Evolutionary conservation across 2,888 invertebrate genomes (phyloP).

Genomic region (Drosophila birchii): DNA sequence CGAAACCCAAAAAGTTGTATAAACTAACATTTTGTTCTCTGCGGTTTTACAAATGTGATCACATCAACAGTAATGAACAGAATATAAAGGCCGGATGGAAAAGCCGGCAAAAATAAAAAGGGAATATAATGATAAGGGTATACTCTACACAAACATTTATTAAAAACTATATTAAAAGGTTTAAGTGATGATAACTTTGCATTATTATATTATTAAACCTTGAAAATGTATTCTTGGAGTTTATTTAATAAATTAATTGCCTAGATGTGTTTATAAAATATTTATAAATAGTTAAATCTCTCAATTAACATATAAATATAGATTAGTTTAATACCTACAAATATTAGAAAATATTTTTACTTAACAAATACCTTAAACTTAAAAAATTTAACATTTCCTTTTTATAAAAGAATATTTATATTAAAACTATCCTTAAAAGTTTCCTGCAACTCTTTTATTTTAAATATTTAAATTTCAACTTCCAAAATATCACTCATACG

Average conservation of each 20-base stretch:
- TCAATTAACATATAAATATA: no score
- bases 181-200: neutral
- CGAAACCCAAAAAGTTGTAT: conserved; percentile 35
- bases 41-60: conserved; percentile 57
- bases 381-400: no score
- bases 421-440: neutral
- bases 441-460: neutral
- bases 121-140: neutral
- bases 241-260: neutral
- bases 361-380: no score
- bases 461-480: neutral
- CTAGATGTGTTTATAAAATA: no score
- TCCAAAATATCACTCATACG: neutral
- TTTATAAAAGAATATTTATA: neutral
- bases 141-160: neutral
- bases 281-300: no score
- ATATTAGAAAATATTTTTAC: no score
- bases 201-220: neutral
- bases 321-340: neutral
- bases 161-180: neutral
- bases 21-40: conserved; percentile 64
- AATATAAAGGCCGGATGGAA: conserved; percentile 19
- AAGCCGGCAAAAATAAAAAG: neutral
- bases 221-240: no score
- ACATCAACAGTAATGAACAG: conserved; percentile 44